Conservation (phyloP, 2,888 invertebrate genomes). For the Ophion obscuratus region DNA sequence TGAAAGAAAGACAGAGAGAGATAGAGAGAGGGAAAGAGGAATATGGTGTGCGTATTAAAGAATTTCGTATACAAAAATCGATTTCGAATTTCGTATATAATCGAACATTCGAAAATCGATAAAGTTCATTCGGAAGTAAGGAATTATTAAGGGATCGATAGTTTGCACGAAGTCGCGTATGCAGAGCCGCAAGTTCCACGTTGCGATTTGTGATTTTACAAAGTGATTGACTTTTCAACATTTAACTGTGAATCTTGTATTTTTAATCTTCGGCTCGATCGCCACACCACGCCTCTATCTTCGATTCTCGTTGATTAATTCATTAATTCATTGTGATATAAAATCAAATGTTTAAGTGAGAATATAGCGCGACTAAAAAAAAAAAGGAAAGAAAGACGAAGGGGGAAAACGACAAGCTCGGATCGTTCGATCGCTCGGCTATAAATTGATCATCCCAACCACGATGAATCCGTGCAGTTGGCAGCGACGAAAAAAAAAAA, state of each 20-base stretch:
- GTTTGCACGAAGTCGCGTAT: slow-evolving; percentile 3
- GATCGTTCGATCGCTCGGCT: slow-evolving; percentile 23
- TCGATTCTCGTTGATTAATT: slow-evolving; percentile 47
- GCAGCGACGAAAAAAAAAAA: not conserved
- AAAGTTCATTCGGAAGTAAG: slow-evolving; percentile 30
- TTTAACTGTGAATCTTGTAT: slow-evolving; percentile 39
- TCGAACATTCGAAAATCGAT: slow-evolving; percentile 11
- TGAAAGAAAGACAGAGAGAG: slow-evolving; percentile 9
- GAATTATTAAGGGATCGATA: slow-evolving; percentile 17
- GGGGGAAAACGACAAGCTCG: slow-evolving; percentile 11
- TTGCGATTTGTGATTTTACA: slow-evolving; percentile 57
- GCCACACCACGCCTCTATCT: slow-evolving; percentile 23
- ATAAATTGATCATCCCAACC: not conserved
- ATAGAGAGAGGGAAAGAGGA: not conserved
- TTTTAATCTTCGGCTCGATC: slow-evolving; percentile 45
- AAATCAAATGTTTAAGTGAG: slow-evolving; percentile 31
- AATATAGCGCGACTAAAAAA: not conserved
- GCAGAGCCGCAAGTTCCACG: slow-evolving; percentile 4
- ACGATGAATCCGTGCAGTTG: slow-evolving; percentile 6
- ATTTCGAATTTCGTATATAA: slow-evolving; percentile 1
- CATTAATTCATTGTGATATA: slow-evolving; percentile 60
- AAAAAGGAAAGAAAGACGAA: slow-evolving; percentile 17
- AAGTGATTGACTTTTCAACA: slow-evolving; percentile 40
- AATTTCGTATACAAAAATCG: slow-evolving; percentile 28
- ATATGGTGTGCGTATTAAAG: not conserved